Conservation (phyloP, 2,888 invertebrate genomes). For the Brachycybe producta region DNA sequence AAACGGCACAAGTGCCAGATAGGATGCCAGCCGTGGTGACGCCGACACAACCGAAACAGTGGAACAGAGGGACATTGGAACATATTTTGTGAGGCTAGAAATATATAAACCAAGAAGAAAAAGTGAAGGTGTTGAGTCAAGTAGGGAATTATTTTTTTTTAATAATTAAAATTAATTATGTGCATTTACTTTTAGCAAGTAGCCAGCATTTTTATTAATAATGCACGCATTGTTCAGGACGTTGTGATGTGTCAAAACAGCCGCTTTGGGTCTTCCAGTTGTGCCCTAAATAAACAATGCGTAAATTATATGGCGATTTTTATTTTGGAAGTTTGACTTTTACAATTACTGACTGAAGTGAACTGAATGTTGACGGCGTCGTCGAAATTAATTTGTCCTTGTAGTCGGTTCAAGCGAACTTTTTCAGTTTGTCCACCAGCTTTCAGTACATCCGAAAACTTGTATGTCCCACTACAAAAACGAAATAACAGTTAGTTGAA, state of each 20-base stretch:
- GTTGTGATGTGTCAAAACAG: conserved; percentile 53
- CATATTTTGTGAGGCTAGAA: neutral
- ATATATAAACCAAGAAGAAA: too few species aligned
- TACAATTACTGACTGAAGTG: conserved; percentile 47
- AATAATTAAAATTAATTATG: neutral
- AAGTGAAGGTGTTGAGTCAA: too few species aligned
- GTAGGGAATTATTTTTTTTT: too few species aligned
- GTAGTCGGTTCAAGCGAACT: conserved; percentile 34
- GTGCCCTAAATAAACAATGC: conserved; percentile 45
- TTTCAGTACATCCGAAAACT: conserved; percentile 22
- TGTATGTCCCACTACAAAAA: conserved; percentile 37
- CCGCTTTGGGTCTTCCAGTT: conserved; percentile 65
- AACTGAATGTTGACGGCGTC: conserved; percentile 63
- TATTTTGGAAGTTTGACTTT: too few species aligned
- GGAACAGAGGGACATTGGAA: conserved; percentile 51
- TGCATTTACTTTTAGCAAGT: neutral
- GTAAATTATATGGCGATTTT: conserved; percentile 10
- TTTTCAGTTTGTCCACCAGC: conserved; percentile 33
- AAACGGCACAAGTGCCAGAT: conserved; percentile 32
- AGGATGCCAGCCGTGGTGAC: conserved; percentile 35
- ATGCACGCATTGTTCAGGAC: conserved; percentile 55
- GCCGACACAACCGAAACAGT: conserved; percentile 60
- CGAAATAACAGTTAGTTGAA: conserved; percentile 39
- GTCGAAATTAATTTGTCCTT: conserved; percentile 48
- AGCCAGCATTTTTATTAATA: neutral